These are phyloP conservation scores for Perdita meconis DNA, from an alignment of 2,888 invertebrate species.

Conservation along the genomic window DNA sequence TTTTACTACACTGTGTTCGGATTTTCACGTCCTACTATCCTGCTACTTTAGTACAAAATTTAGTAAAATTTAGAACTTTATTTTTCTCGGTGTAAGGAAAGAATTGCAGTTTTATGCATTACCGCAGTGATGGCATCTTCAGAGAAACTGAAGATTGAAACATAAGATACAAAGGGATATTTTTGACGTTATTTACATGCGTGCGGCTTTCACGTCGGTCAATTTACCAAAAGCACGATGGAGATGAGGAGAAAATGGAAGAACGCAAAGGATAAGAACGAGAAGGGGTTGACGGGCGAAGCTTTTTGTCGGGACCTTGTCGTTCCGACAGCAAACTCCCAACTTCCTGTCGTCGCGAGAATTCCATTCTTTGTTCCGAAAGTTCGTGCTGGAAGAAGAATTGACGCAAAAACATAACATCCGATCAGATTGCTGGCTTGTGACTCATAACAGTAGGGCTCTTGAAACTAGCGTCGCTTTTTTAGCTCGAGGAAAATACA, in stretches of 20 bases:
- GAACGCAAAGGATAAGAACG: conserved; percentile 9
- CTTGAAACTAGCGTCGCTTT: background rate
- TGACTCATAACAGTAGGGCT: background rate
- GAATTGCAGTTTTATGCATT: background rate
- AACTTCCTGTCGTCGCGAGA: conserved; percentile 43
- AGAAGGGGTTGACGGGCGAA: conserved; percentile 35
- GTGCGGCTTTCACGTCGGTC: background rate
- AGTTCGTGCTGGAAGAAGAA: conserved; percentile 16
- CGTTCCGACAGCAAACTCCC: conserved; percentile 53
- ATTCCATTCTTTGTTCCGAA: conserved; percentile 32
- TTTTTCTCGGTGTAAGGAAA: too few species aligned
- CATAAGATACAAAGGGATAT: background rate
- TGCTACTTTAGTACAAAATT: too few species aligned
- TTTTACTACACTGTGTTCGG: too few species aligned
- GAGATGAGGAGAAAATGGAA: background rate
- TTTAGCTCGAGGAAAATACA: background rate
- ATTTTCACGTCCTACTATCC: too few species aligned
- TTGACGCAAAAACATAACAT: conserved; percentile 39
- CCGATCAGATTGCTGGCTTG: conserved; percentile 21
- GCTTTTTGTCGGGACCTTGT: conserved; percentile 36
- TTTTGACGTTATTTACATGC: background rate
- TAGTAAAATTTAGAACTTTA: too few species aligned
- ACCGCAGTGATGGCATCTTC: background rate
- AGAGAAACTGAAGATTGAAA: background rate
- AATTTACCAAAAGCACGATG: conserved; percentile 13